phyloP scores from a whole-genome alignment of 2,888 invertebrate species.

The Deilephila elpenor region DNA sequence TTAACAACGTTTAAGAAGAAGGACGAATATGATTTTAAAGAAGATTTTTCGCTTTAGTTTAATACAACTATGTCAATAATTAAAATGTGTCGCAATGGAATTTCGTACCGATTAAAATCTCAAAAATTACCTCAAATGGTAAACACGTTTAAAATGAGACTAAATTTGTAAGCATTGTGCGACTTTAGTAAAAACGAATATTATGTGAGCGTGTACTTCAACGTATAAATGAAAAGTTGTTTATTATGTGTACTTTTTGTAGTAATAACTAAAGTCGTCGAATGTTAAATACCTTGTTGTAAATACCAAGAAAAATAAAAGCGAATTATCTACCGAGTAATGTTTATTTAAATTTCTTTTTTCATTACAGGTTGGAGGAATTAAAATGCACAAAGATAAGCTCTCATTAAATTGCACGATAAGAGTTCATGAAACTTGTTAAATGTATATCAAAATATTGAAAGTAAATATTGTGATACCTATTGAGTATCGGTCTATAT shows the following conservation, averaged over 20 bases:
- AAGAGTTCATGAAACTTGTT: conserved; percentile 3
- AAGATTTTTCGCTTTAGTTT: conserved; percentile 78
- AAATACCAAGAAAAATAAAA: conserved; percentile 7
- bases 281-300: neutral
- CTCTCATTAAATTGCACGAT: neutral
- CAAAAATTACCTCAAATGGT: too few relatives aligned
- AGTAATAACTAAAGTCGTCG: too few relatives aligned
- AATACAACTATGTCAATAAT: neutral
- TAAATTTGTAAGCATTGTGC: too few relatives aligned
- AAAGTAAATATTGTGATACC: too few relatives aligned
- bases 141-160: too few relatives aligned
- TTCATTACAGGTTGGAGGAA: conserved; percentile 34
- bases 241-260: too few relatives aligned
- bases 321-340: neutral
- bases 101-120: too few relatives aligned
- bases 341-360: conserved; percentile 17
- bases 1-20: conserved; percentile 68
- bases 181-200: too few relatives aligned
- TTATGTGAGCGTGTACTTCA: too few relatives aligned
- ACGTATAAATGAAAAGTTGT: neutral
- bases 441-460: neutral
- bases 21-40: conserved; percentile 86
- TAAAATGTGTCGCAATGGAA: neutral
- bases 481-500: too few relatives aligned
- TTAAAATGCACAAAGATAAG: conserved; percentile 28